These are phyloP conservation scores for Prorops nasuta DNA, from an alignment of 1,140 invertebrate genomes.

Conservation along the genomic window DNA sequence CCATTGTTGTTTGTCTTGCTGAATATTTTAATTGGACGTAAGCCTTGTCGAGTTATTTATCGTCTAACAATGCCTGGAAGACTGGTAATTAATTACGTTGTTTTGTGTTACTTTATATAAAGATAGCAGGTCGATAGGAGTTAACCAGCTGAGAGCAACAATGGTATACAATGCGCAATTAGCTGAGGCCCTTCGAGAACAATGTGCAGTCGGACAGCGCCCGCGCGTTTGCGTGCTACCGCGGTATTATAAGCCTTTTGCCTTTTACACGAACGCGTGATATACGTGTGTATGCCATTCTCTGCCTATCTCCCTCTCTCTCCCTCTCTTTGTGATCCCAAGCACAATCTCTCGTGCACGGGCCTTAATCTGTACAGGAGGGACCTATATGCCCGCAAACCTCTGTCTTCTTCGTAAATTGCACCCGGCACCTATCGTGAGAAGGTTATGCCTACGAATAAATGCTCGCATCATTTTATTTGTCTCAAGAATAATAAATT, in stretches of 20 bases:
- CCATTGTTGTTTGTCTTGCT: slow-evolving; percentile 57
- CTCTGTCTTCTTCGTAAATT: too few species aligned
- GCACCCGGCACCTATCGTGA: too few species aligned
- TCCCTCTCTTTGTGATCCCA: slow-evolving; percentile 3
- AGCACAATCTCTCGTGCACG: too few species aligned
- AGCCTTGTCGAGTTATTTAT: slow-evolving; percentile 48
- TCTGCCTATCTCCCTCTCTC: slow-evolving; percentile 4
- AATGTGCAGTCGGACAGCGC: slow-evolving; percentile 42
- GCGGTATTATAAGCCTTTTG: slow-evolving; percentile 22
- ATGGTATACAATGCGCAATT: slow-evolving; percentile 55
- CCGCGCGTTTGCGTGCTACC: slow-evolving; percentile 33
- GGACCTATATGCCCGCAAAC: too few species aligned
- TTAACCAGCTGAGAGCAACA: slow-evolving; percentile 46
- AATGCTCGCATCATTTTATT: too few species aligned
- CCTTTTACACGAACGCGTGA: slow-evolving; percentile 9
- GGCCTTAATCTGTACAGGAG: too few species aligned
- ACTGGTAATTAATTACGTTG: slow-evolving; percentile 57
- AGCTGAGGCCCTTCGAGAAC: slow-evolving; percentile 44
- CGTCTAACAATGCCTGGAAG: slow-evolving; percentile 52
- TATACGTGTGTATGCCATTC: slow-evolving; percentile 1
- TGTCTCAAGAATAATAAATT: too few species aligned
- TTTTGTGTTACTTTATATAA: slow-evolving; percentile 57
- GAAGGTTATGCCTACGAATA: too few species aligned
- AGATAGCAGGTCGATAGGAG: slow-evolving; percentile 54
- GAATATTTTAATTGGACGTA: slow-evolving; percentile 57